These are phyloP conservation scores for Perithous albicinctus DNA, from an alignment of 2,888 invertebrate species.

Conservation along the genomic window DNA sequence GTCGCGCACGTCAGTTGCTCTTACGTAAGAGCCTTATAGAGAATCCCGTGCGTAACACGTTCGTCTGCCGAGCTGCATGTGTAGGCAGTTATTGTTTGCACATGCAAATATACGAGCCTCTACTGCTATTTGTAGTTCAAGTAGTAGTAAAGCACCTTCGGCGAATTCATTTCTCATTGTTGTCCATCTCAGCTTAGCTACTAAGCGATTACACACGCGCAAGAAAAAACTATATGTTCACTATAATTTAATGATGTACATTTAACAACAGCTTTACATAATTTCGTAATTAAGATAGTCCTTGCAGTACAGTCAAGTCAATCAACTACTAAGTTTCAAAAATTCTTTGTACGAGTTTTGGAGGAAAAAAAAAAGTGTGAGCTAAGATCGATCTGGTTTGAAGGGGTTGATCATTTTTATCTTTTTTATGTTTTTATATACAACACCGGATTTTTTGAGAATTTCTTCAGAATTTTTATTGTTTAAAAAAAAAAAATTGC, in stretches of 20 bases:
- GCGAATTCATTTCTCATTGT: constrained; percentile 21
- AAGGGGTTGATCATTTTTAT: no score
- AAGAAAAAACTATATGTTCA: neutral
- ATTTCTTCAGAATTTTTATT: no score
- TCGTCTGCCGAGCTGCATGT: constrained; percentile 8
- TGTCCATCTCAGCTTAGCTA: neutral
- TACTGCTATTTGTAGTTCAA: neutral
- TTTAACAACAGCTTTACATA: neutral
- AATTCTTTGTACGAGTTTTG: no score
- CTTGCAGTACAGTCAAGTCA: no score
- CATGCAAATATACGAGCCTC: neutral
- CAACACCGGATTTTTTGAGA: no score
- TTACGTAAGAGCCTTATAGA: constrained; percentile 29
- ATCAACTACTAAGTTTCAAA: no score
- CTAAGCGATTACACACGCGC: neutral
- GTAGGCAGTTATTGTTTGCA: constrained; percentile 13
- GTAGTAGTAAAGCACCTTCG: constrained; percentile 12
- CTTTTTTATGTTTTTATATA: no score
- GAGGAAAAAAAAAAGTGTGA: no score
- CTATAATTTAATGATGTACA: neutral
- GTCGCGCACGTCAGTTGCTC: constrained; percentile 16
- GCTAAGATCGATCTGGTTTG: no score
- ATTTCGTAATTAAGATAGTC: neutral
- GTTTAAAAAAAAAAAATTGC: no score
- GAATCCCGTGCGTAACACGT: constrained; percentile 26